Evolutionary conservation across 2,888 invertebrate species (phyloP), one percentile per base, ranked within the genome.

Genomic region (Metellina segmentata): DNA sequence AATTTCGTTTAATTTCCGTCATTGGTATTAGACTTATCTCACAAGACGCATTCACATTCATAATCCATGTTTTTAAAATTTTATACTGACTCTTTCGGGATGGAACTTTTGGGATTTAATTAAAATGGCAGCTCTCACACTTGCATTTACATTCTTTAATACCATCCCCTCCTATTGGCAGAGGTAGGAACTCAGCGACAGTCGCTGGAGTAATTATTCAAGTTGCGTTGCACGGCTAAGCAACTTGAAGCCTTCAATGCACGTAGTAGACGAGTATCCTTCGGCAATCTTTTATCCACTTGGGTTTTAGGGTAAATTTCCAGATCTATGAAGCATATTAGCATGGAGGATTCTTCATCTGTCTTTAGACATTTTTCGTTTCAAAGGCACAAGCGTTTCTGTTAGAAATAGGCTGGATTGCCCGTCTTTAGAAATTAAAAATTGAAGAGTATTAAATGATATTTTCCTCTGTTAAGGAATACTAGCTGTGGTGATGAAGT

Each of bases 81-180:
- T 85, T 52, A 53, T 61, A 85, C 85, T 34, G 74, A n/a, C 53
- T 74, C 53, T 74, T 85, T 20, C 52, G 34, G 52, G 75, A 53
- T 75, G 75, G 20, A 72, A 85, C 75, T 74, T 85, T 85, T 75
- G 85, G 75, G 75, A 85, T 75, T 85, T 61, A 75, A 85, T 85
- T 85, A 74, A 74, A 85, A 85, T 85, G 74, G 85, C 61, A 79
- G 61, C 20, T 79, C 79, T 7, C 13, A 49, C 61, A 19, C 19
- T 61, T 16, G 61, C 74, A 75, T 85, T 85, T 75, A 61, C 85
- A 85, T 85, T 85, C 85, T 85, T 85, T 75, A 61, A 85, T 61
- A 61, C 53, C 74, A 34, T 61, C n/a, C 16, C 51, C 6, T 20
- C 49, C 13, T 71, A 11, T 20, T 19, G 51, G 34, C 20, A 85